Conservation (phyloP, 2,797 vertebrate species). For the Tadarida brasiliensis region DNA sequence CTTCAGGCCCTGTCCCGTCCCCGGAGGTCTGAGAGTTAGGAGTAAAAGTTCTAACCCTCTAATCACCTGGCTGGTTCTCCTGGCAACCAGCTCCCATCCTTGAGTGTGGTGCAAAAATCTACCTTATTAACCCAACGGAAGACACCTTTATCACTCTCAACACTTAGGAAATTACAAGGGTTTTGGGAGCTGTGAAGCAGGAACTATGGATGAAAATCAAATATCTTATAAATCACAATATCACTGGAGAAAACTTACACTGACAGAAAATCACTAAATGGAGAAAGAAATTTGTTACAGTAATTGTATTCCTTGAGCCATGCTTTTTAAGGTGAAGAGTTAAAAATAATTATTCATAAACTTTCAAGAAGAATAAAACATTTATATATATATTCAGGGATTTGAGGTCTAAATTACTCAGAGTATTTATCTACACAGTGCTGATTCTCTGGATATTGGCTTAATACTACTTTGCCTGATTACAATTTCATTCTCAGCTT, state of each 20-base stretch:
- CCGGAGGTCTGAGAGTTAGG: background rate
- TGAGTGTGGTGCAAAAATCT: background rate
- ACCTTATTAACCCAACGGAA: background rate
- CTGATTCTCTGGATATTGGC: background rate
- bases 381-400: background rate
- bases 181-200: background rate
- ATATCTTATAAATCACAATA: background rate
- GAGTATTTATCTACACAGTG: background rate
- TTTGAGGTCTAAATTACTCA: background rate
- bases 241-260: background rate
- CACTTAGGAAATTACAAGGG: background rate
- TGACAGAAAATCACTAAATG: conserved; percentile 19
- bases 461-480: background rate
- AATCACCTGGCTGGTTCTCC: background rate
- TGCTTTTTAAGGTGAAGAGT: background rate
- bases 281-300: background rate
- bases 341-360: conserved; percentile 34
- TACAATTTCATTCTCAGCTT: background rate
- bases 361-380: background rate
- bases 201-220: background rate
- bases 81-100: background rate
- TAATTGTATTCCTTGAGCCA: background rate
- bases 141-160: background rate
- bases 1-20: background rate
- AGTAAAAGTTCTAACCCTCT: background rate